Base-by-base conservation (phyloP, 1,140 invertebrate genomes). In the Diorhabda sublineata region DNA sequence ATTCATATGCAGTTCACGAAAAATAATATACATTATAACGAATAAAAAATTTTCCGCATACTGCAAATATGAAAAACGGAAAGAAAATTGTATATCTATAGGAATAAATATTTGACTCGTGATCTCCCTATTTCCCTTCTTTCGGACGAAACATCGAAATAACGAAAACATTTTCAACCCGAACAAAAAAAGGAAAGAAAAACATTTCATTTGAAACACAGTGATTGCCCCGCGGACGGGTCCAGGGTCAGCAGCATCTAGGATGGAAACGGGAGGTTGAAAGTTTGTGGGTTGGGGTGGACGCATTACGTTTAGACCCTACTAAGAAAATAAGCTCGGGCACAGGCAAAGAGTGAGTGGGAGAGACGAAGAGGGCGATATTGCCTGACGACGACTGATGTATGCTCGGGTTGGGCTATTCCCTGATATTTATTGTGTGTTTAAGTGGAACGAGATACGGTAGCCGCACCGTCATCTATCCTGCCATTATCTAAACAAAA, bases 371-470 rank as follows among this genome's bases (percentile, higher is more conserved):
- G 47, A 52, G 47, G n/a, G n/a, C 6, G 47, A 52, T 60, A 45
- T 59, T 56, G 7, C 64, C 42, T 62, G 57, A 61, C 45, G 57
- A 60, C 68, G 62, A 63, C 73, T 76, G 73, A 75, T 76, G 72
- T 75, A 75, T 76, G 75, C 73, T 73, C 68, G 75, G 75, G 73
- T 72, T 68, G 69, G 73, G 69, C 75, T 75, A 76, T 76, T 76
- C 73, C 71, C 68, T 66, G 75, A 76, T 76, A 76, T 76, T 76
- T 76, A 76, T 76, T 76, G 75, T 76, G 75, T 76, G 73, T 73
- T 76, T 76, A 75, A 73, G 68, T 70, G 75, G 73, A 76, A 76
- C 75, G 75, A 76, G 73, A 58, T 64, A 58, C 56, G 47, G 11
- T 62, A 11, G 44, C 42, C 58, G 47, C 42, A 57, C 47, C 43